Conservation (phyloP, 2,797 vertebrate genomes). For the Channa striata region DNA sequence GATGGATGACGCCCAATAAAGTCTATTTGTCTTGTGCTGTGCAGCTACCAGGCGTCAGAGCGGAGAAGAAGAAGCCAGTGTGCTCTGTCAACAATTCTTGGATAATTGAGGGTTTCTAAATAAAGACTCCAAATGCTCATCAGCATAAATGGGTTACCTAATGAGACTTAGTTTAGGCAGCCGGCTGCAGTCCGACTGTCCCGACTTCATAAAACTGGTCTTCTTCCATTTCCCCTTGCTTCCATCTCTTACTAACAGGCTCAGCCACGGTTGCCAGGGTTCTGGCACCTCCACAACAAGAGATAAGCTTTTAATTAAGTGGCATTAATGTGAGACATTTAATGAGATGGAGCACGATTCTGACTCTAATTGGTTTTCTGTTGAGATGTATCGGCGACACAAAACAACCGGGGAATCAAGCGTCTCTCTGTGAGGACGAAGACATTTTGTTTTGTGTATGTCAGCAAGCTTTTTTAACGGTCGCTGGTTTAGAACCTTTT, state of each 20-base stretch:
- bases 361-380: conserved; percentile 45
- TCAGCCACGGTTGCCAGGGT: conserved; percentile 29
- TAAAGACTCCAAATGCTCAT: conserved; percentile 31
- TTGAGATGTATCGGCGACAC: conserved; percentile 8
- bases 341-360: conserved; percentile 37
- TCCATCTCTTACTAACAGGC: conserved; percentile 17
- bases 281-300: conserved; percentile 47
- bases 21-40: conserved; percentile 39
- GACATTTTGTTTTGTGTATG: conserved; percentile 18
- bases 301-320: conserved; percentile 75
- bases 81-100: conserved; percentile 15
- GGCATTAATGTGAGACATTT: conserved; percentile 67
- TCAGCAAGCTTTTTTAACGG: not conserved
- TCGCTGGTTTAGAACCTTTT: not conserved
- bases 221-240: conserved; percentile 13
- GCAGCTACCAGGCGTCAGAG: conserved; percentile 26
- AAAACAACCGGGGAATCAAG: conserved; percentile 35
- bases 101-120: conserved; percentile 36
- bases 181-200: conserved; percentile 9
- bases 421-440: not conserved
- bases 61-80: not conserved
- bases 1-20: conserved; percentile 34
- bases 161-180: conserved; percentile 31
- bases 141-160: conserved; percentile 40
- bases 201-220: conserved; percentile 38